A percentile compares a stretch with the other conserved stretches of the same genome.
phyloP scores from a whole-genome alignment of 1,140 invertebrate genomes.

The Nilaparvata lugens region DNA sequence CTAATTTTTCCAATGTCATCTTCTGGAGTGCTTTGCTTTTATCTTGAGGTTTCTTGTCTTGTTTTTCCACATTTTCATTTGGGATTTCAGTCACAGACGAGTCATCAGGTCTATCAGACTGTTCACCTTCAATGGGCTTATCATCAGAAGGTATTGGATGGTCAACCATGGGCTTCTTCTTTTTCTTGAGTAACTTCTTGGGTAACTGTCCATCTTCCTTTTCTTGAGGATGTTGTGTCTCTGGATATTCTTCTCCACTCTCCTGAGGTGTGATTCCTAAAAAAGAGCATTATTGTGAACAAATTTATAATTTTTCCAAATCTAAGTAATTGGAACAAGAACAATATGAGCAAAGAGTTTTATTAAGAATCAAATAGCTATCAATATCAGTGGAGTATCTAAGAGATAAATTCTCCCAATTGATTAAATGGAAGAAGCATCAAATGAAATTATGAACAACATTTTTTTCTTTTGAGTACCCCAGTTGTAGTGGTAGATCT shows the following conservation, averaged over 20 bases:
- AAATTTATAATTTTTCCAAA: too few relatives aligned
- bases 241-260: conserved; percentile 25
- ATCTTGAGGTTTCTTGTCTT: conserved; percentile 22
- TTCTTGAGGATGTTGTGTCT: conserved; percentile 22
- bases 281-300: too few relatives aligned
- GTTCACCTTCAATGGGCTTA: conserved; percentile 22
- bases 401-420: too few relatives aligned
- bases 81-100: conserved; percentile 29
- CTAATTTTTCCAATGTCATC: conserved; percentile 22
- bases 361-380: too few relatives aligned
- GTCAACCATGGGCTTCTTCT: conserved; percentile 21
- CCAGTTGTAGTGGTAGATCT: too few relatives aligned
- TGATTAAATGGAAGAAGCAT: too few relatives aligned
- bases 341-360: too few relatives aligned
- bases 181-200: conserved; percentile 32
- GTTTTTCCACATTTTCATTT: conserved; percentile 30
- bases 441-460: too few relatives aligned
- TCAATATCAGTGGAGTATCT: too few relatives aligned
- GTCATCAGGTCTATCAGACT: conserved; percentile 21
- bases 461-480: too few relatives aligned
- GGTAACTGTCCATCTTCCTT: conserved; percentile 30
- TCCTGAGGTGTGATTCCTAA: too few relatives aligned
- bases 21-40: conserved; percentile 18
- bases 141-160: conserved; percentile 22
- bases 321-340: too few relatives aligned